phyloP scores from a whole-genome alignment of 2,113 vertebrate species.

The Saguinus midas region DNA sequence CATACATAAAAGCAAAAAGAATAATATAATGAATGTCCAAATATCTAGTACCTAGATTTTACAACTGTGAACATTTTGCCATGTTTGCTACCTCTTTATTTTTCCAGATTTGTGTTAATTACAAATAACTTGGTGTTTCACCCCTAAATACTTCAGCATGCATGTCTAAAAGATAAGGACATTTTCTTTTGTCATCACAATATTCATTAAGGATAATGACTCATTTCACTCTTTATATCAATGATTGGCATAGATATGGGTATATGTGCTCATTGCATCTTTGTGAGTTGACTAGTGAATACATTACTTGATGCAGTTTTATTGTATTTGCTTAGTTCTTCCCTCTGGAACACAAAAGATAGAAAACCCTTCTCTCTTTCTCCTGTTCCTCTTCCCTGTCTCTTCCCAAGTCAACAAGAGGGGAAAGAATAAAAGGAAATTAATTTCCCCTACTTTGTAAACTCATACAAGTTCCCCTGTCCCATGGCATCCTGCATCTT shows the following conservation, averaged over 20 bases:
- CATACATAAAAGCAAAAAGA: neutral
- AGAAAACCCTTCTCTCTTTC: neutral
- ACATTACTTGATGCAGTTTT: neutral
- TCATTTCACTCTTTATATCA: neutral
- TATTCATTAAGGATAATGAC: neutral
- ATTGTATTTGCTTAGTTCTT: conserved; percentile 2
- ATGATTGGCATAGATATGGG: neutral
- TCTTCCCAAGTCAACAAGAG: neutral
- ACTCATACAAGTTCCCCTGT: neutral
- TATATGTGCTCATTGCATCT: neutral
- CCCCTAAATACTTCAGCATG: neutral
- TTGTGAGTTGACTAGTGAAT: neutral
- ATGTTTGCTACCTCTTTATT: neutral
- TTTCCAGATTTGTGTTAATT: neutral
- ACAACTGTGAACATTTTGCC: neutral
- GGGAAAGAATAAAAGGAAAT: conserved; percentile 23
- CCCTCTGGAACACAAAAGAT: neutral
- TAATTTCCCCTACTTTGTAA: neutral
- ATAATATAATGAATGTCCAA: neutral
- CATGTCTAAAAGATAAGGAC: neutral
- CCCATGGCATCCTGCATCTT: neutral
- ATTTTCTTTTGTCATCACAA: neutral
- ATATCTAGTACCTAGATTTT: neutral
- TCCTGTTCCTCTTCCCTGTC: neutral
- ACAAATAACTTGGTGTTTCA: neutral